phyloP scores from a whole-genome alignment of 2,888 invertebrate species.

The Melieria picta region DNA sequence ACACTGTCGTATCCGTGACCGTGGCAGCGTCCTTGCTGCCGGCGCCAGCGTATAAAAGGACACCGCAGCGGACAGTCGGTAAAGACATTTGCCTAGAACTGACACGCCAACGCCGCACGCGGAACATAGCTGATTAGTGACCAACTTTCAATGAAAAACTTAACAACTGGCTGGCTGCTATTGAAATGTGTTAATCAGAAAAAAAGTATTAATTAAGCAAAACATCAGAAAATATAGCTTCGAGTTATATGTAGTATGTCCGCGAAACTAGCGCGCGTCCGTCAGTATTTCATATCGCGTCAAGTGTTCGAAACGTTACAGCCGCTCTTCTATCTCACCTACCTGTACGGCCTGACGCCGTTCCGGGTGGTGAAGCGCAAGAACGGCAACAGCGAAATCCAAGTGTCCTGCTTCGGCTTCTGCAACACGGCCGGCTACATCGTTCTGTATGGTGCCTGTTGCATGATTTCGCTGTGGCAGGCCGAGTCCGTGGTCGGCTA shows the following conservation, averaged over 20 bases:
- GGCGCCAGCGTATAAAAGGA: no score
- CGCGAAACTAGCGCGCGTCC: conserved; percentile 50
- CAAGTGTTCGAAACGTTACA: conserved; percentile 62
- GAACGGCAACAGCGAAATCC: conserved; percentile 53
- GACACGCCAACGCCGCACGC: no score
- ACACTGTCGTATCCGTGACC: no score
- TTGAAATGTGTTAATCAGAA: no score
- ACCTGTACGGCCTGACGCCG: conserved; percentile 60
- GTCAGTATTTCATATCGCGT: conserved; percentile 57
- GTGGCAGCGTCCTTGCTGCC: no score
- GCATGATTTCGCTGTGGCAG: conserved; percentile 52
- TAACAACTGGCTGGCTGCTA: no score
- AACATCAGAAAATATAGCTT: no score
- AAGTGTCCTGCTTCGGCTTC: conserved; percentile 50
- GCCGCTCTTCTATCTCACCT: conserved; percentile 58
- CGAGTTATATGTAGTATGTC: conserved; percentile 36
- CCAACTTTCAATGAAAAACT: no score
- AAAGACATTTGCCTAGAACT: no score
- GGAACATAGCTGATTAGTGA: no score
- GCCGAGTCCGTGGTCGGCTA: conserved; percentile 61
- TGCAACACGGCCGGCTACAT: conserved; percentile 45
- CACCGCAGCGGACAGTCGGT: no score
- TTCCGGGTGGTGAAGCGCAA: conserved; percentile 56
- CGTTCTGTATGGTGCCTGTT: conserved; percentile 46
- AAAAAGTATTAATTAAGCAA: no score